phyloP scores from a whole-genome alignment of 2,797 vertebrate species.

The Sardinella longiceps region DNA sequence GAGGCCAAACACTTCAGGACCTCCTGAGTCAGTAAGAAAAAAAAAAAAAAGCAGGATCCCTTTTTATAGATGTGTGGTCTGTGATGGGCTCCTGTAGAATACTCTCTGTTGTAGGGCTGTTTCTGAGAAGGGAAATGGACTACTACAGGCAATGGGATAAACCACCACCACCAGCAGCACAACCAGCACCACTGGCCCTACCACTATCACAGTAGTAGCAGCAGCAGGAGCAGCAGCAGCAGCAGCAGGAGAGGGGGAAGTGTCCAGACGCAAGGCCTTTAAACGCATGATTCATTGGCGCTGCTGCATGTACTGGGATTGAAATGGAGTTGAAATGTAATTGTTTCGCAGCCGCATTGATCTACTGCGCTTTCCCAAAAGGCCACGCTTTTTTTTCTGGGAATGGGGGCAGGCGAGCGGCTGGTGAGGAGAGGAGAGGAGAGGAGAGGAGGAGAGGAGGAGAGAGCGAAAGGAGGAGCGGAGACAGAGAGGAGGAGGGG shows the following conservation, averaged over 20 bases:
- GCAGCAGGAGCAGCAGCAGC: background rate
- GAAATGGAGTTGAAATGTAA: slow-evolving; percentile 61
- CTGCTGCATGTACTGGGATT: slow-evolving; percentile 51
- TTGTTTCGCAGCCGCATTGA: slow-evolving; percentile 65
- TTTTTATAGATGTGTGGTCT: background rate
- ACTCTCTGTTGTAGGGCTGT: background rate
- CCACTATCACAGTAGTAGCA: background rate
- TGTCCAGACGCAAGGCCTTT: slow-evolving; percentile 42
- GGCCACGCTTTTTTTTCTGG: background rate
- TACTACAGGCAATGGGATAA: background rate
- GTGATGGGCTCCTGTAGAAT: background rate
- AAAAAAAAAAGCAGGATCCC: background rate
- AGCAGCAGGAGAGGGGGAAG: background rate
- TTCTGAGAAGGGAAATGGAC: background rate
- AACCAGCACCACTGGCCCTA: background rate
- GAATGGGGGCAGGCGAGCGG: background rate
- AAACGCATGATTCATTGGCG: slow-evolving; percentile 43
- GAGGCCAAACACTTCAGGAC: background rate
- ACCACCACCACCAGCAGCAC: background rate
- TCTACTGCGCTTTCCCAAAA: slow-evolving; percentile 37
- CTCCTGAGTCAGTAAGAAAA: no score
- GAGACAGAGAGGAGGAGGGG: background rate
- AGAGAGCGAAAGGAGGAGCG: background rate
- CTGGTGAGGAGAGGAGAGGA: background rate
- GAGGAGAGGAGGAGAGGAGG: background rate